A percentile compares a stretch with the other conserved stretches of the same genome.
Evolutionary conservation across 2,888 invertebrate genomes (phyloP).

Genomic region (Xanthia togata): DNA sequence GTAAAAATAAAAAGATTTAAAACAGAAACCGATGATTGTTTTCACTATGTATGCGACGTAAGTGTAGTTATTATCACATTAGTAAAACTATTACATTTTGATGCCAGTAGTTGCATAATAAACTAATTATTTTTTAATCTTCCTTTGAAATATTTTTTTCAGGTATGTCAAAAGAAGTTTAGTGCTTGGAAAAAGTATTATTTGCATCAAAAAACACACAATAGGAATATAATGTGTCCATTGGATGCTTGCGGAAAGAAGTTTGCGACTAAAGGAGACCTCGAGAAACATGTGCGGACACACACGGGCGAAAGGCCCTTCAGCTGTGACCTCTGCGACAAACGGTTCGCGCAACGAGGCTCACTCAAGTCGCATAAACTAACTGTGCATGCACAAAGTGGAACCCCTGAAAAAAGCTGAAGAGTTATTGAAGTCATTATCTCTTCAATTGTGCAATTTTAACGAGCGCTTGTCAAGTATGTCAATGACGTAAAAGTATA

Average conservation of each 20-base stretch:
- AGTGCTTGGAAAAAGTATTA: conserved; percentile 79
- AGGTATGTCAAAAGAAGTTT: conserved; percentile 82
- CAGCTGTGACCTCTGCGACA: conserved; percentile 77
- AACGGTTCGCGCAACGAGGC: conserved; percentile 78
- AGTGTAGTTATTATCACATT: conserved; percentile 39
- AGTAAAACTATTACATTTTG: background rate
- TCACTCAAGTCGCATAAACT: conserved; percentile 78
- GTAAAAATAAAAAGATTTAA: conserved; percentile 48
- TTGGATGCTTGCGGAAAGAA: conserved; percentile 78
- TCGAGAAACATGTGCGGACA: conserved; percentile 81
- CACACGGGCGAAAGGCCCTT: conserved; percentile 86
- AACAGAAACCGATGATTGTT: conserved; percentile 25
- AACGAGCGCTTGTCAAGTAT: background rate
- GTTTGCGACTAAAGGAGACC: conserved; percentile 82
- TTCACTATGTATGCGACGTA: conserved; percentile 69
- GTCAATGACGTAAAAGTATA: background rate
- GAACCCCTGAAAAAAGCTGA: conserved; percentile 12
- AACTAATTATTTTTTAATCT: background rate
- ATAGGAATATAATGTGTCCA: conserved; percentile 75
- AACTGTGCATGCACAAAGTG: conserved; percentile 67
- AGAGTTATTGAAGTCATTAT: too few species aligned
- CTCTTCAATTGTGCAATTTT: conserved; percentile 5
- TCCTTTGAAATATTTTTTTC: conserved; percentile 23
- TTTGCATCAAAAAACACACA: conserved; percentile 80
- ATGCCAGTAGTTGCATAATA: background rate